Evolutionary conservation across 2,888 invertebrate genomes (phyloP).

Genomic region (Antheraea yamamai): DNA sequence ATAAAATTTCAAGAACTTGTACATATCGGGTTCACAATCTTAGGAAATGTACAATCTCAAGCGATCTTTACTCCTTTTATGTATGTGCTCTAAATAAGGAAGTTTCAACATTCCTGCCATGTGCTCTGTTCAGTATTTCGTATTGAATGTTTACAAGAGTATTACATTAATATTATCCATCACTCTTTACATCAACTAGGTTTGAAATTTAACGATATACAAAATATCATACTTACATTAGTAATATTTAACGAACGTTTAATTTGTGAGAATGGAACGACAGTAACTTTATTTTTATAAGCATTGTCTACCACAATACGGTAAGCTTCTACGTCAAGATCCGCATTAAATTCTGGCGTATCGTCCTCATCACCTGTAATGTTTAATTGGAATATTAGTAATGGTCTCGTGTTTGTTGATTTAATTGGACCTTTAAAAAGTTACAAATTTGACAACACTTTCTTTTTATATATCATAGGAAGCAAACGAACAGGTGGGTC

Average conservation of each 20-base stretch:
- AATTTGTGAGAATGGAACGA: conserved; percentile 52
- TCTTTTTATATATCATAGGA: too few species aligned
- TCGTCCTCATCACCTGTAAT: not conserved
- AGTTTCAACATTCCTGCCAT: not conserved
- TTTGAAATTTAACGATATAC: not conserved
- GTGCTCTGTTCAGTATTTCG: not conserved
- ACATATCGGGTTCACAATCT: not conserved
- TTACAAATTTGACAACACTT: too few species aligned
- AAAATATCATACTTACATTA: conserved; percentile 41
- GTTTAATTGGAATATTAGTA: not conserved
- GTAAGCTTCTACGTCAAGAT: conserved; percentile 59
- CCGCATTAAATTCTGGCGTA: conserved; percentile 54
- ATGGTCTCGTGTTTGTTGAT: too few species aligned
- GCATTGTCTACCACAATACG: conserved; percentile 43
- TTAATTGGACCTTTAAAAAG: too few species aligned
- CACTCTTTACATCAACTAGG: not conserved
- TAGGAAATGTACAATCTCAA: not conserved
- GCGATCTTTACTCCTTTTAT: not conserved
- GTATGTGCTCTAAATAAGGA: not conserved
- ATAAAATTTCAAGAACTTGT: not conserved
- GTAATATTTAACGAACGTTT: conserved; percentile 35
- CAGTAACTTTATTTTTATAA: conserved; percentile 47
- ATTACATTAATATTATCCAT: not conserved
- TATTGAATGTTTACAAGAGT: not conserved
- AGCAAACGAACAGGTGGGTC: too few species aligned